Base-by-base conservation (phyloP, 2,888 invertebrate species). In the Cosmopolites sordidus region DNA sequence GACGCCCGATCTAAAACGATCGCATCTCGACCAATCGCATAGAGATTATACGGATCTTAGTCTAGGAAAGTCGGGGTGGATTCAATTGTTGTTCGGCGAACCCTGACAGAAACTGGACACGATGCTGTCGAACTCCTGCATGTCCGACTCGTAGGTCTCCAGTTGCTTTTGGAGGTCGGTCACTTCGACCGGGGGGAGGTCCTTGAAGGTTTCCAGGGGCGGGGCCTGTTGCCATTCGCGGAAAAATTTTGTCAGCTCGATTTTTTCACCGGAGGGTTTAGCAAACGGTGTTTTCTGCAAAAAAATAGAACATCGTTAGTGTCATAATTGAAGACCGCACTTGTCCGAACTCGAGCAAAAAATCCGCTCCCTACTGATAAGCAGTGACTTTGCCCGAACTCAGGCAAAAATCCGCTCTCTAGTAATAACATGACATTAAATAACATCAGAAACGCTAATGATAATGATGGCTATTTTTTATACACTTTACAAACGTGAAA, bases 241-340 rank as follows among this genome's bases (percentile, higher is more conserved):
- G 74, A 87, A 90, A 75, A 91, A 90, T 58, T 82, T 79, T 1
- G 88, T 87, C 57, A 91, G 76, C 66, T 91, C 90, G 40, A 82
- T 82, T 64, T 85, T 84, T 0, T 83, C 81, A 63, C 82, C 85
- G 54, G 83, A 79, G 1, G 56, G 59, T 57, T 82, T 85, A 41
- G 88, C 88, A 69, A 90, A 90, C 2, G 90, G 88, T 44, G 88
- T 85, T 74, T 87, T 87, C 89, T 89, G 78, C 1, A 82, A 77
- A 30, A 57, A 60, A 52, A 51, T 55, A 22, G 8, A 22, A 22
- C 8, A 22, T n/a, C n/a, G n/a, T n/a, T n/a, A n/a, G n/a, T n/a
- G n/a, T n/a, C n/a, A n/a, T n/a, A n/a, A n/a, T n/a, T n/a, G n/a
- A n/a, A n/a, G n/a, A n/a, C n/a, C n/a, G n/a, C n/a, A n/a, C n/a